phyloP scores from a whole-genome alignment of 2,113 vertebrate genomes.

The Psittacus erithacus region DNA sequence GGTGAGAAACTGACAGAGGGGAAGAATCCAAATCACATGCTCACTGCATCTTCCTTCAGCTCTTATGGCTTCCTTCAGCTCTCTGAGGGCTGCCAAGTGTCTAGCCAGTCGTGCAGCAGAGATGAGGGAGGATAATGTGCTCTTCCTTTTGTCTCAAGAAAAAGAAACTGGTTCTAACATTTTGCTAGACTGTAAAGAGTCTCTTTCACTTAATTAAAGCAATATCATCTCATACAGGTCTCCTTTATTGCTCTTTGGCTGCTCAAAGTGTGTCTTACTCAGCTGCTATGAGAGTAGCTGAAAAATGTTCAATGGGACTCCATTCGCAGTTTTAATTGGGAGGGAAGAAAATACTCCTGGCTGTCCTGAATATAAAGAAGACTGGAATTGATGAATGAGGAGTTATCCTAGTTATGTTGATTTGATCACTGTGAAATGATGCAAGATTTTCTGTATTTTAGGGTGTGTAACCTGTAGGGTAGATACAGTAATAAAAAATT shows the following conservation, averaged over 20 bases:
- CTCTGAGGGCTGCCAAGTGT: background rate
- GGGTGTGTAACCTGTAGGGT: background rate
- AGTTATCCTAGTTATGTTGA: background rate
- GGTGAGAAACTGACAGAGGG: background rate
- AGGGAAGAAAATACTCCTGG: background rate
- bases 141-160: background rate
- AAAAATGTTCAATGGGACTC: background rate
- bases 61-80: background rate
- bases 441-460: background rate
- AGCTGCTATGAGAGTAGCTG: background rate
- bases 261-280: background rate
- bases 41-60: background rate
- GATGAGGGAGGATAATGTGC: background rate
- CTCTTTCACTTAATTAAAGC: background rate
- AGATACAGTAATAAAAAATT: background rate
- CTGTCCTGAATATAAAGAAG: background rate
- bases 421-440: background rate
- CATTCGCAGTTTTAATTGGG: background rate
- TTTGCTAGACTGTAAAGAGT: background rate
- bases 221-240: rapidly evolving
- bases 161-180: background rate
- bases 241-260: background rate
- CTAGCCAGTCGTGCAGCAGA: background rate
- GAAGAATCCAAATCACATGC: background rate
- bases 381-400: background rate